Evolutionary conservation across 92 coral and sea anemone species (phyloP).

Genomic region (Desmophyllum pertusum): DNA sequence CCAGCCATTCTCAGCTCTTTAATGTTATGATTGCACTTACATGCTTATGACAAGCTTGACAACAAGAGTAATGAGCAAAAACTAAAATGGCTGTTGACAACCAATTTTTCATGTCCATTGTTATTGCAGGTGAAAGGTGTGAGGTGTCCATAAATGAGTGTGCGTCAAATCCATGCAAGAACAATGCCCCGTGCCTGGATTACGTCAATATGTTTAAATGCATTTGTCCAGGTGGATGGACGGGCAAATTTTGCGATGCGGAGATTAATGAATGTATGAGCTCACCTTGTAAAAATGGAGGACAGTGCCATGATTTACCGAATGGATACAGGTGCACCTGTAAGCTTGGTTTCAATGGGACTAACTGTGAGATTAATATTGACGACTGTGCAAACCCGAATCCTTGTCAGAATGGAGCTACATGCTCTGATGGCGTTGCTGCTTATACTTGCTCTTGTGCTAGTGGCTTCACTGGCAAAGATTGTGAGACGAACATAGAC

Average conservation of each 20-base stretch:
- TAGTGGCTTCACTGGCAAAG: constrained; percentile 63
- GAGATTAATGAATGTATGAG: constrained; percentile 42
- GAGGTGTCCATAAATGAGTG: not conserved
- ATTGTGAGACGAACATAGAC: constrained; percentile 61
- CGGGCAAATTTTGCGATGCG: constrained; percentile 10
- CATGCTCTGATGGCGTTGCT: constrained; percentile 66
- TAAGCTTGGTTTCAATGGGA: constrained; percentile 62
- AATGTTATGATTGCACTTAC: not conserved
- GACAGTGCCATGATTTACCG: constrained; percentile 70
- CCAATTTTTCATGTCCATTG: not conserved
- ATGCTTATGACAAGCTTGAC: not conserved
- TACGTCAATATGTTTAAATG: not conserved
- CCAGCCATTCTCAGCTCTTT: not conserved
- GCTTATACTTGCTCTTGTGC: constrained; percentile 66
- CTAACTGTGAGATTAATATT: constrained; percentile 68
- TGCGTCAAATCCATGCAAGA: constrained; percentile 31
- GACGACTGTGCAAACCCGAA: constrained; percentile 65
- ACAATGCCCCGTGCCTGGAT: constrained; percentile 7
- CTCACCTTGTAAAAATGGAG: constrained; percentile 68
- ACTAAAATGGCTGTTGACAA: not conserved
- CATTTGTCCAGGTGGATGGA: constrained; percentile 3
- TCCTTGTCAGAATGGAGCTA: constrained; percentile 74
- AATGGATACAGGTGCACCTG: constrained; percentile 70
- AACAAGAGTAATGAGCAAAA: not conserved
- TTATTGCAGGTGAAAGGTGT: constrained; percentile 32